A percentile compares a stretch with the other conserved stretches of the same genome.
Evolutionary conservation across 2,888 invertebrate genomes (phyloP).

Genomic region (Eueremaeus valkanovi): DNA sequence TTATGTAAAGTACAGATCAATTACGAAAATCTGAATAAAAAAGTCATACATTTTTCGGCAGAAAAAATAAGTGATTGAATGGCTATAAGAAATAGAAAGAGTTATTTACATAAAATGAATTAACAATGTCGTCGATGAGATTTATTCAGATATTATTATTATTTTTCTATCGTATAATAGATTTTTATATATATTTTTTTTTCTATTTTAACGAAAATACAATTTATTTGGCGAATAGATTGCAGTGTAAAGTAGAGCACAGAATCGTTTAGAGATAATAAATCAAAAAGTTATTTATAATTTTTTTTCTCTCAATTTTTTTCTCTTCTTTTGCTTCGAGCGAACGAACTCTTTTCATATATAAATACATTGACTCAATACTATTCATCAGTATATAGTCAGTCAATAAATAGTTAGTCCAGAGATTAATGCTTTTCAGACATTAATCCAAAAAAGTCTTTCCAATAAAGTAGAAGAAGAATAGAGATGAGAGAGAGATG

Average conservation of each 20-base stretch:
- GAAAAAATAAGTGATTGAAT: too few relatives aligned
- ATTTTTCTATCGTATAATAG: not conserved
- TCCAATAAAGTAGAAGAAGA: not conserved
- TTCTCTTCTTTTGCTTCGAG: not conserved
- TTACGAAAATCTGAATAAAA: too few relatives aligned
- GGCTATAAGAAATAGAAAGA: too few relatives aligned
- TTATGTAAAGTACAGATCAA: too few relatives aligned
- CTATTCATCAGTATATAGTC: too few relatives aligned
- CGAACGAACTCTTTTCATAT: not conserved
- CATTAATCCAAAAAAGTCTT: not conserved
- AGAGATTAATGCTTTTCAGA: conserved; percentile 2
- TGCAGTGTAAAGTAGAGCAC: not conserved
- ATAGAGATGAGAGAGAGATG: not conserved
- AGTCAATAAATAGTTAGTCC: conserved; percentile 6
- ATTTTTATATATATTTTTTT: not conserved
- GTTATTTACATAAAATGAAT: too few relatives aligned
- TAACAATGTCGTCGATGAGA: too few relatives aligned
- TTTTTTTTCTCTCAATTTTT: not conserved
- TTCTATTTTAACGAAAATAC: not conserved
- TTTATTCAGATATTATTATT: too few relatives aligned
- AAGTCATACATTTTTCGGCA: too few relatives aligned
- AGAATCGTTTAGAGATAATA: conserved; percentile 10
- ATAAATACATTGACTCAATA: not conserved
- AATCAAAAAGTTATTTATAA: not conserved
- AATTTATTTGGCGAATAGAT: conserved; percentile 6